Conservation (phyloP, 2,888 invertebrate genomes). For the Neoscelio sp. region DNA sequence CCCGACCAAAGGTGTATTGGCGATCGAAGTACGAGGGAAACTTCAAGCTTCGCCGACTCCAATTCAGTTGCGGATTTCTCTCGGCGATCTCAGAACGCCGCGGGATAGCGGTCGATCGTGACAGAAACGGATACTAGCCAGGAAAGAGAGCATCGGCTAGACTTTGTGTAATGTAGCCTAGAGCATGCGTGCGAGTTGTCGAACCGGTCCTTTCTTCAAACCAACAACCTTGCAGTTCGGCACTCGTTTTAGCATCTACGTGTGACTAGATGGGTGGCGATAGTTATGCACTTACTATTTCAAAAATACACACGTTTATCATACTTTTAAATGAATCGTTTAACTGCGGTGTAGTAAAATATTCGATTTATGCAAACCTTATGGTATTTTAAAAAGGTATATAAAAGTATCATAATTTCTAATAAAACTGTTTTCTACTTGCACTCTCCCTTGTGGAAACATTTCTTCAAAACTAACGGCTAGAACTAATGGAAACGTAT, state of each 20-base stretch:
- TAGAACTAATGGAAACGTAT: no score
- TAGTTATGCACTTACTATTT: no score
- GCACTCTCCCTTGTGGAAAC: no score
- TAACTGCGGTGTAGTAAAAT: no score
- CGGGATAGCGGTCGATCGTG: slow-evolving; percentile 60
- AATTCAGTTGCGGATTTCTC: slow-evolving; percentile 58
- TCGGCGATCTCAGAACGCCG: slow-evolving; percentile 58
- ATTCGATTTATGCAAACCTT: no score
- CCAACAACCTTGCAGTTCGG: slow-evolving; percentile 47
- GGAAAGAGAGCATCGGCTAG: slow-evolving; percentile 60
- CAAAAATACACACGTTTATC: no score
- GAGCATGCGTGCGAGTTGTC: slow-evolving; percentile 46
- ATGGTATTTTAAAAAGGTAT: no score
- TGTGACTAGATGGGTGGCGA: no score
- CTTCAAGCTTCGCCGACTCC: slow-evolving; percentile 57
- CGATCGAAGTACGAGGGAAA: slow-evolving; percentile 63
- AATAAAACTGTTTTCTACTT: no score
- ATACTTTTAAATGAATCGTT: no score
- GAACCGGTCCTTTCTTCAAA: slow-evolving; percentile 44
- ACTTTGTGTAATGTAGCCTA: slow-evolving; percentile 58
- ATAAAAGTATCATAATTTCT: no score
- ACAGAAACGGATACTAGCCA: slow-evolving; percentile 57
- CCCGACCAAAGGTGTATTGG: slow-evolving; percentile 61
- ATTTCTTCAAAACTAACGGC: no score
- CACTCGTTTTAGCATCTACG: slow-evolving; percentile 12